These are phyloP conservation scores for Lasioglossum pauxillum DNA, from an alignment of 2,888 invertebrate genomes.

Conservation along the genomic window DNA sequence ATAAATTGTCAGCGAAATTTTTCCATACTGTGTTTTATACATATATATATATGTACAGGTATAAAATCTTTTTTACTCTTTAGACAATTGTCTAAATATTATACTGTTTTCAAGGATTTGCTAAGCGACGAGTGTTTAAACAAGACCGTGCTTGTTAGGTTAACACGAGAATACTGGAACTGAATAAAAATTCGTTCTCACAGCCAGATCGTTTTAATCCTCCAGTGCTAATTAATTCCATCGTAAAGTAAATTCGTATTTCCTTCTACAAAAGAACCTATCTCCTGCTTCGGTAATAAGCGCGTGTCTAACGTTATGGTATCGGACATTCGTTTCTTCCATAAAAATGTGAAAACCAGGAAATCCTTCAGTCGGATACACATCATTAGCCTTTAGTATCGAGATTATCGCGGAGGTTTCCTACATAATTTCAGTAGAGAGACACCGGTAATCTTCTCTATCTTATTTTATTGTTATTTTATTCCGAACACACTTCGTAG, in stretches of 20 bases:
- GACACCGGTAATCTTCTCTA: slow-evolving; percentile 7
- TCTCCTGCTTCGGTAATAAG: slow-evolving; percentile 37
- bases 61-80: background rate
- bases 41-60: background rate
- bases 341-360: slow-evolving; percentile 28
- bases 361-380: slow-evolving; percentile 16
- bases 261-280: slow-evolving; percentile 21
- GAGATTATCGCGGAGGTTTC: slow-evolving; percentile 16
- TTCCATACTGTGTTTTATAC: background rate
- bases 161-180: background rate
- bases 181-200: background rate
- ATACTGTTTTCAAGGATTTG: no score
- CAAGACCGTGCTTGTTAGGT: background rate
- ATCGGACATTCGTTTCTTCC: background rate
- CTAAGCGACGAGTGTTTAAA: background rate
- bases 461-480: slow-evolving; percentile 2
- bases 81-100: background rate
- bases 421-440: slow-evolving; percentile 13
- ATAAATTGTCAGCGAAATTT: background rate
- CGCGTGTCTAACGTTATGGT: slow-evolving; percentile 29
- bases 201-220: background rate
- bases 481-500: background rate
- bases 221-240: background rate
- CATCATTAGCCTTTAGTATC: slow-evolving; percentile 30
- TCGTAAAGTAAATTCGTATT: slow-evolving; percentile 4